These are phyloP conservation scores for Ceratosolen solmsi DNA, from an alignment of 1,140 invertebrate genomes.

Conservation along the genomic window DNA sequence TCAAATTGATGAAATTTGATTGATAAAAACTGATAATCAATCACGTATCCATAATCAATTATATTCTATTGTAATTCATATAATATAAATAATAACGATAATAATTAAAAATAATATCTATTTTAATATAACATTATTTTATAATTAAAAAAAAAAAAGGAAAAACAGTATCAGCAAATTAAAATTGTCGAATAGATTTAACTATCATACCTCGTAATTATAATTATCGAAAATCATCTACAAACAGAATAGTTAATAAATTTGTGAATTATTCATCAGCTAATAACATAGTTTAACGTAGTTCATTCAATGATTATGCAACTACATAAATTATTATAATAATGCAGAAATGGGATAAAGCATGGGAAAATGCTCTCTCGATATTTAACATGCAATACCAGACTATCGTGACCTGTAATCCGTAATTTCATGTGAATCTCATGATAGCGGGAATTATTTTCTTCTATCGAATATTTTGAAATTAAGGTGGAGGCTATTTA, in stretches of 20 bases:
- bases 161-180: no score
- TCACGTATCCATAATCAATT: no score
- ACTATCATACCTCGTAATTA: background rate
- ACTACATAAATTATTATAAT: conserved; percentile 33
- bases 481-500: conserved; percentile 20
- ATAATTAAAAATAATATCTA: no score
- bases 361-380: background rate
- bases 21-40: no score
- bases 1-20: no score
- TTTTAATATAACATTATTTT: no score
- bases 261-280: conserved; percentile 37
- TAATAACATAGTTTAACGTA: conserved; percentile 28
- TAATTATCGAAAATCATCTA: conserved; percentile 11
- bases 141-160: no score
- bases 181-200: background rate
- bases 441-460: conserved; percentile 37
- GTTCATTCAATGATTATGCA: conserved; percentile 33
- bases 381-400: background rate
- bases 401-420: background rate
- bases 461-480: conserved; percentile 45
- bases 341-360: background rate
- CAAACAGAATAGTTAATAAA: conserved; percentile 44
- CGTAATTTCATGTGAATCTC: conserved; percentile 24
- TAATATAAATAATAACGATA: no score
- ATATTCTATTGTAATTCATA: no score